phyloP scores from a whole-genome alignment of 2,113 vertebrate species.

The Grallaria varia region DNA sequence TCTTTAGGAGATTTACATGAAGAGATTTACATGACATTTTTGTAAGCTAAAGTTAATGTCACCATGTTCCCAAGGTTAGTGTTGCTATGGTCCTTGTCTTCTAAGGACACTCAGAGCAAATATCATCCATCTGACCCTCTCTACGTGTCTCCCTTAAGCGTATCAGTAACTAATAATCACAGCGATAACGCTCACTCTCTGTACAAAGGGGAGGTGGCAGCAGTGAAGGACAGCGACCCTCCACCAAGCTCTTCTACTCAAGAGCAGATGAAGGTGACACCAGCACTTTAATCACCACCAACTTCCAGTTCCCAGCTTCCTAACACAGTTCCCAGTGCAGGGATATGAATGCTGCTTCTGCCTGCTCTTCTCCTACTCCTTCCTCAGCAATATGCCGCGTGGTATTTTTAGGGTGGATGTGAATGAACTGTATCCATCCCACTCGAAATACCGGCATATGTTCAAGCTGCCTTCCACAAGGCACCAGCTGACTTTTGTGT shows the following conservation, averaged over 20 bases:
- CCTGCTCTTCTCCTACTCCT: constrained; percentile 1
- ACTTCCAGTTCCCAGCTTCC: not conserved
- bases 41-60: not conserved
- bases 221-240: not conserved
- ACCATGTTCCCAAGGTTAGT: not conserved
- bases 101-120: not conserved
- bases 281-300: not conserved
- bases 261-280: not conserved
- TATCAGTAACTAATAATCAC: not conserved
- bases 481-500: not conserved
- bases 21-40: not conserved
- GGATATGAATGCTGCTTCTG: not conserved
- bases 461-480: constrained; percentile 1
- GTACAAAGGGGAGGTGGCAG: not conserved
- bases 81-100: not conserved
- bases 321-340: not conserved
- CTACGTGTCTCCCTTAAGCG: accelerated
- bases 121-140: not conserved
- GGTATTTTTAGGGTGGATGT: constrained; percentile 34
- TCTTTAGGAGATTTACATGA: not conserved
- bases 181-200: not conserved
- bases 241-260: not conserved
- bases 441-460: constrained; percentile 4
- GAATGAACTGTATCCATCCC: constrained; percentile 22
- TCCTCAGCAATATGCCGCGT: constrained; percentile 26